Conservation (phyloP, 2,113 vertebrate species). For the Aphyosemion australe region DNA sequence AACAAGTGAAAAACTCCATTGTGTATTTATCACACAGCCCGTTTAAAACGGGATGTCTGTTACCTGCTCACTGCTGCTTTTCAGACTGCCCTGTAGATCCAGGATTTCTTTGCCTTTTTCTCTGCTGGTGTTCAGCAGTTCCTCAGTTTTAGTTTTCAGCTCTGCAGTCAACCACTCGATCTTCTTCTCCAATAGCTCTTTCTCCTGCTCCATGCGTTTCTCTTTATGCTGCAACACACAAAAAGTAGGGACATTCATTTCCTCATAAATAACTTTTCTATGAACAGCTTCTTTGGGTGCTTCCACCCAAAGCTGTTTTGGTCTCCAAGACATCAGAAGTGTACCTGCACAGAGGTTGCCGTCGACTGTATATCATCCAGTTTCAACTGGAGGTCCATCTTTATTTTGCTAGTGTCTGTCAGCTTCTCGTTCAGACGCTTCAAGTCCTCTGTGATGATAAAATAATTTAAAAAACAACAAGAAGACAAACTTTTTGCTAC, state of each 20-base stretch:
- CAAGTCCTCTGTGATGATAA: slow-evolving; percentile 83
- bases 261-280: neutral
- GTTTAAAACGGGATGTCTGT: too few species aligned
- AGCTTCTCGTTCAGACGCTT: slow-evolving; percentile 91
- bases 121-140: slow-evolving; percentile 84
- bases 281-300: neutral
- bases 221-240: slow-evolving; percentile 84
- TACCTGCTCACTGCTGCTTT: slow-evolving; percentile 92
- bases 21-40: too few species aligned
- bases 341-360: slow-evolving; percentile 88
- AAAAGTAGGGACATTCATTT: neutral
- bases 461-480: neutral
- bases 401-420: slow-evolving; percentile 85
- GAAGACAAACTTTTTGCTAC: neutral
- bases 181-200: slow-evolving; percentile 89
- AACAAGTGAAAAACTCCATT: neutral
- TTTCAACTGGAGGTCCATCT: slow-evolving; percentile 91
- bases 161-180: slow-evolving; percentile 88
- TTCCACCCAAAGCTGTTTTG: neutral
- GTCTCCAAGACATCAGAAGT: neutral
- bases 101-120: slow-evolving; percentile 91
- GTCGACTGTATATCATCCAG: slow-evolving; percentile 92
- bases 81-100: slow-evolving; percentile 86
- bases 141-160: slow-evolving; percentile 92
- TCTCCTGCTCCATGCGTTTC: slow-evolving; percentile 93